Percentiles rank a stretch among this genome's conserved stretches.
These are phyloP conservation scores for Umimayanthus chanpuru DNA, from an alignment of 92 coral and sea anemone species.

Conservation along the genomic window DNA sequence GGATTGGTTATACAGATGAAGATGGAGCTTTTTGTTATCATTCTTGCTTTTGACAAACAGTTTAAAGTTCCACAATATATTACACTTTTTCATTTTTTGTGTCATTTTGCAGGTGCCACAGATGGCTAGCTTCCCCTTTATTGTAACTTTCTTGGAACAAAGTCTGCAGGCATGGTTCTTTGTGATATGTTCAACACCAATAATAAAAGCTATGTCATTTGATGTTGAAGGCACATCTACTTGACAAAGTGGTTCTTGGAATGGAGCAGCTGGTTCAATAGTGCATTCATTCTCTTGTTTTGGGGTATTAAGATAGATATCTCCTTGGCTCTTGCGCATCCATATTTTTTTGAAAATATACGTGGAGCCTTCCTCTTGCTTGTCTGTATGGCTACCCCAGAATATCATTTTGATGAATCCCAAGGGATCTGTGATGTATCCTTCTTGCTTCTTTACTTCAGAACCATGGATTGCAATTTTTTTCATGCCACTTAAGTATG, in stretches of 20 bases:
- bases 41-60: slow-evolving; percentile 11
- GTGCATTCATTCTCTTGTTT: slow-evolving; percentile 63
- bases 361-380: slow-evolving; percentile 43
- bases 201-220: slow-evolving; percentile 41
- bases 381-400: slow-evolving; percentile 69
- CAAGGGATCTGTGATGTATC: slow-evolving; percentile 58
- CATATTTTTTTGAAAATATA: slow-evolving; percentile 35
- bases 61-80: slow-evolving; percentile 36
- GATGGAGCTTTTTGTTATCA: slow-evolving; percentile 39
- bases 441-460: slow-evolving; percentile 62
- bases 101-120: slow-evolving; percentile 42
- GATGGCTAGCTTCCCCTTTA: slow-evolving; percentile 45
- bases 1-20: slow-evolving; percentile 44
- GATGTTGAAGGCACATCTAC: slow-evolving; percentile 48
- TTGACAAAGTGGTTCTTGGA: slow-evolving; percentile 41
- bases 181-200: slow-evolving; percentile 38
- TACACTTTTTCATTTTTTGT: slow-evolving; percentile 29
- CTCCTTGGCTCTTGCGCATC: slow-evolving; percentile 34
- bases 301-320: slow-evolving; percentile 66
- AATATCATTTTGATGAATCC: slow-evolving; percentile 67
- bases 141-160: slow-evolving; percentile 39
- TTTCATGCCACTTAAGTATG: slow-evolving; percentile 49
- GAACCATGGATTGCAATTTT: slow-evolving; percentile 47
- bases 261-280: slow-evolving; percentile 41
- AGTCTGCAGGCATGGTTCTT: slow-evolving; percentile 27